phyloP scores from a whole-genome alignment of 35 echinoderm and acorn worm genomes.

The Heliocidaris erythrogramma region DNA sequence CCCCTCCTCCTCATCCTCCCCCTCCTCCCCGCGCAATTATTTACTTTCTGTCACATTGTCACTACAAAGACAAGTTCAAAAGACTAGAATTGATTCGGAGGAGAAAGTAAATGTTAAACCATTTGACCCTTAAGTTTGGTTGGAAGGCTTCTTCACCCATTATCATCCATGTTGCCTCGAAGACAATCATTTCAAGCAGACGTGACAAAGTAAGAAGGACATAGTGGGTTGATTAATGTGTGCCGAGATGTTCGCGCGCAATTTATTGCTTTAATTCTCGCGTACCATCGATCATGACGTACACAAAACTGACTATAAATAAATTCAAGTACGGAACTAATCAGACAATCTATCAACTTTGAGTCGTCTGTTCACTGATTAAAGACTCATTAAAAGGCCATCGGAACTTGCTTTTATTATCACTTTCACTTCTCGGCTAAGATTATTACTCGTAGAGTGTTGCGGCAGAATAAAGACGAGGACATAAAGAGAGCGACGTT shows the following conservation, averaged over 20 bases:
- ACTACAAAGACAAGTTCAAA: neutral
- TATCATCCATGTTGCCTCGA: neutral
- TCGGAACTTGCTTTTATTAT: neutral
- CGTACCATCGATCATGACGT: neutral
- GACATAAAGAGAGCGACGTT: no score
- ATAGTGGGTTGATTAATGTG: neutral
- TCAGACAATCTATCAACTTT: neutral
- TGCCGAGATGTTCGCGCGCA: neutral
- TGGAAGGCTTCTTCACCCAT: neutral
- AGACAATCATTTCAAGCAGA: neutral
- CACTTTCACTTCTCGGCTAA: neutral
- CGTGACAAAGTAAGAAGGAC: neutral
- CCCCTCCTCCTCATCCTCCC: no score
- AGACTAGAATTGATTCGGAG: neutral
- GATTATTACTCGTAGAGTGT: neutral
- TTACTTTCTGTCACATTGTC: no score
- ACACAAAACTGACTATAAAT: conserved; percentile 18
- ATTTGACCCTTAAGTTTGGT: neutral
- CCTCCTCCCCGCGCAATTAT: no score
- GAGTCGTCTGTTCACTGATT: conserved; percentile 5
- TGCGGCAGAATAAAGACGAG: neutral
- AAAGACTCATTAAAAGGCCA: conserved; percentile 10
- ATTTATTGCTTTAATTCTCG: neutral
- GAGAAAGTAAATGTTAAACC: neutral
- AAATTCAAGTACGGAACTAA: conserved; percentile 12